Conservation (phyloP, 1,140 invertebrate species). For the Neodiprion pinetum region DNA sequence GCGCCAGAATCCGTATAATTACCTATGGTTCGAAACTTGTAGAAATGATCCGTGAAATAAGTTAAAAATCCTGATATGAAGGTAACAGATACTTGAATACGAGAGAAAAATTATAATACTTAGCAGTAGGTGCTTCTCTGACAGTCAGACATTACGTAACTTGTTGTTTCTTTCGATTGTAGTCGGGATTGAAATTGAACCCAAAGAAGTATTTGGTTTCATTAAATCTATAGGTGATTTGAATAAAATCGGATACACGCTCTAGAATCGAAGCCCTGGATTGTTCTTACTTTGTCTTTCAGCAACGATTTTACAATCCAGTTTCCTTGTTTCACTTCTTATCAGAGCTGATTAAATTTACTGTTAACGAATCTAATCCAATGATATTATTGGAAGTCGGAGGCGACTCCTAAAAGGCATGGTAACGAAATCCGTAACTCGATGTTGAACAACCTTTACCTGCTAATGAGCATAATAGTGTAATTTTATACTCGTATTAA, state of each 20-base stretch:
- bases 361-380: neutral
- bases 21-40: no score
- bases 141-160: neutral
- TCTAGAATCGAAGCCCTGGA: no score
- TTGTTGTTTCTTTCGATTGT: neutral
- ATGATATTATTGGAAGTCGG: neutral
- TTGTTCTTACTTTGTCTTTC: no score
- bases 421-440: neutral
- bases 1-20: no score
- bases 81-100: no score
- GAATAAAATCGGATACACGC: no score
- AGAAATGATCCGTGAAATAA: no score
- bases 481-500: constrained; percentile 13
- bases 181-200: neutral
- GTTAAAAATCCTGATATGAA: no score
- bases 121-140: no score
- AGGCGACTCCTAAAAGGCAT: neutral
- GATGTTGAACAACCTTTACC: neutral
- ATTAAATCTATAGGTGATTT: neutral
- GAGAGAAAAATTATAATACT: no score
- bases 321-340: no score
- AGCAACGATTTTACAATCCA: no score
- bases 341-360: neutral
- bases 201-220: neutral
- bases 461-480: constrained; percentile 8